Evolutionary conservation across 1,140 invertebrate species (phyloP), one percentile per base, ranked within the genome.

Genomic region (Chelonus insularis): DNA sequence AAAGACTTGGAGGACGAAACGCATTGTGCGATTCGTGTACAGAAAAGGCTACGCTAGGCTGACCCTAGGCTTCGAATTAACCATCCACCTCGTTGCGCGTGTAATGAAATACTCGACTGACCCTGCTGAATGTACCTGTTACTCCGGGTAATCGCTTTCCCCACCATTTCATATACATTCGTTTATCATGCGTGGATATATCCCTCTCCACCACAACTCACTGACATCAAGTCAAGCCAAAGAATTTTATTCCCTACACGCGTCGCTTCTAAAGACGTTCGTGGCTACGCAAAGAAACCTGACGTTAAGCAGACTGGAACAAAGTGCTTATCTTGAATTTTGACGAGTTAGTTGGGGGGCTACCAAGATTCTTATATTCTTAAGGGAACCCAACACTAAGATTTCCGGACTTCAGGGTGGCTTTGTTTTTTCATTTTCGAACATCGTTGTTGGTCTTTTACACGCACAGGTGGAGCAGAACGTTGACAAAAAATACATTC

Each of bases 1-100:
- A 80, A 79, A 58, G 62, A 39, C 45, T 62, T 18, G 54, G 23
- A 57, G 25, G 51, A 56, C 57, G 51, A 59, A 60, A 58, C 57
- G 58, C 64, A 65, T 65, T 65, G 64, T 65, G 41, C 47, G 50
- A 65, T 62, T 60, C 43, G 48, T 58, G 32, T 48, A 18, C 11
- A 60, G n/a, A 43, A 47, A 68, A 76, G 75, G 77, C 74, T 74
- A 80, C 78, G 78, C 75, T 80, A 78, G 70, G 74, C 74, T 79
- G 76, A 79, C 77, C 78, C 75, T 73, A 76, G 69, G 65, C 74
- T 72, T 73, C 68, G 65, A 76, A 77, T 78, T 75, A 75, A 76
- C 73, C 71, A 70, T 74, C 74, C 67, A 70, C 62, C 65, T 66
- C 65, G 60, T 66, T 57, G 50, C 59, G 50, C 60, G 37, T 57